phyloP scores from a whole-genome alignment of 2,113 vertebrate genomes.

The Mustela lutreola region DNA sequence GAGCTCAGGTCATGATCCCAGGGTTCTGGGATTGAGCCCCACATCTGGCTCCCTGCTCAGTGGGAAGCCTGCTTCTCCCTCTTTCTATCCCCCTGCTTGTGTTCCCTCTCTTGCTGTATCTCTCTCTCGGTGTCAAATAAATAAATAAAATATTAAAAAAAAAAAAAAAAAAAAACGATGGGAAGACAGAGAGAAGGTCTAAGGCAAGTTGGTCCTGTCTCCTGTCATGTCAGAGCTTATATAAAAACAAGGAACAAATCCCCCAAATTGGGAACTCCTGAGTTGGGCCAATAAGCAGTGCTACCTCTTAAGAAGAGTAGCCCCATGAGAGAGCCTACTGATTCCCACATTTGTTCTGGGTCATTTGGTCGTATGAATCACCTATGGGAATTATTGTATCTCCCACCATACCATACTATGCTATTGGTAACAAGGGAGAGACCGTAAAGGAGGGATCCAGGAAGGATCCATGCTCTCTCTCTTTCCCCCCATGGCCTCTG shows the following conservation, averaged over 20 bases:
- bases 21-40: no score
- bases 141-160: no score
- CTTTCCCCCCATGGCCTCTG: neutral
- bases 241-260: constrained; percentile 22
- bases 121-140: no score
- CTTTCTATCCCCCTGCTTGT: no score
- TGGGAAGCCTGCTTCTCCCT: no score
- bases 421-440: neutral
- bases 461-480: neutral
- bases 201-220: neutral
- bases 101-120: no score
- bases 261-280: neutral
- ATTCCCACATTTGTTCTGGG: neutral
- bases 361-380: neutral
- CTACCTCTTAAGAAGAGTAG: neutral
- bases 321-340: neutral
- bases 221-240: neutral
- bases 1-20: no score
- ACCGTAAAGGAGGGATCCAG: neutral
- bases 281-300: neutral
- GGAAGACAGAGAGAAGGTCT: neutral
- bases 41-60: no score
- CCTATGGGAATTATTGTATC: neutral
- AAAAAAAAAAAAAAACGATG: neutral
- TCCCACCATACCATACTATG: neutral